Percentiles rank a stretch among this genome's conserved stretches.
Evolutionary conservation across 2,113 vertebrate genomes (phyloP).

Genomic region (Falcunculus frontatus): DNA sequence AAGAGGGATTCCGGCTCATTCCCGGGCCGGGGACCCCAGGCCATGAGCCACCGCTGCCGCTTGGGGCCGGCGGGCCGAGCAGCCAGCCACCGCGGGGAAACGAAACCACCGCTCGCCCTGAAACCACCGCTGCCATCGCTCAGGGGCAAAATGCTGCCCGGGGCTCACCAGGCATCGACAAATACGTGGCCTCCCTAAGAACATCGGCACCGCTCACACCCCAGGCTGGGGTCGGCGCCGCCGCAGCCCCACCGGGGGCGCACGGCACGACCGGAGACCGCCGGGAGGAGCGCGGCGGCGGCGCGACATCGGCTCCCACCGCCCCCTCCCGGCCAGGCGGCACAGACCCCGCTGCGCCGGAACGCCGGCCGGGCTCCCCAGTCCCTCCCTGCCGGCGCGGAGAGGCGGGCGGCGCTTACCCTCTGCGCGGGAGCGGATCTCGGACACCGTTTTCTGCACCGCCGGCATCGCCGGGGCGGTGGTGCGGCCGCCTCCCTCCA

Average conservation of each 20-base stretch:
- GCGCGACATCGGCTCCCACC: background rate
- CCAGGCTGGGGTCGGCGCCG: background rate
- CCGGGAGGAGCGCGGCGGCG: background rate
- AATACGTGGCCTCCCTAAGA: background rate
- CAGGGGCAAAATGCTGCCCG: background rate
- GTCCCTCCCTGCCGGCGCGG: background rate
- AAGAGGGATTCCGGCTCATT: too few species aligned
- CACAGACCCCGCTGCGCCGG: background rate
- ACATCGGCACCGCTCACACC: background rate
- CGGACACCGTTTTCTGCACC: conserved; percentile 88
- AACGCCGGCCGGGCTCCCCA: background rate
- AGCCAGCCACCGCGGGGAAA: too few species aligned
- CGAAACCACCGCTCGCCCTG: background rate
- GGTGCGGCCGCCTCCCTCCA: background rate
- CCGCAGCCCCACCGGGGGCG: background rate
- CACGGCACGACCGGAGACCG: background rate
- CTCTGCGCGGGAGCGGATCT: conserved; percentile 86
- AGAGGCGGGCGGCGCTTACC: conserved; percentile 72
- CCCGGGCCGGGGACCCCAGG: background rate
- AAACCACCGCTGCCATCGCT: background rate
- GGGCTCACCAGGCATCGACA: background rate
- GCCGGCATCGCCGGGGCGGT: conserved; percentile 77
- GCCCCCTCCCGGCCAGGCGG: background rate
- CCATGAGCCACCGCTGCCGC: background rate
- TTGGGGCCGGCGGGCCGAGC: background rate